Evolutionary conservation across 2,797 vertebrate genomes (phyloP), one percentile per base, ranked within the genome.

Genomic region (Sebastes umbrosus): DNA sequence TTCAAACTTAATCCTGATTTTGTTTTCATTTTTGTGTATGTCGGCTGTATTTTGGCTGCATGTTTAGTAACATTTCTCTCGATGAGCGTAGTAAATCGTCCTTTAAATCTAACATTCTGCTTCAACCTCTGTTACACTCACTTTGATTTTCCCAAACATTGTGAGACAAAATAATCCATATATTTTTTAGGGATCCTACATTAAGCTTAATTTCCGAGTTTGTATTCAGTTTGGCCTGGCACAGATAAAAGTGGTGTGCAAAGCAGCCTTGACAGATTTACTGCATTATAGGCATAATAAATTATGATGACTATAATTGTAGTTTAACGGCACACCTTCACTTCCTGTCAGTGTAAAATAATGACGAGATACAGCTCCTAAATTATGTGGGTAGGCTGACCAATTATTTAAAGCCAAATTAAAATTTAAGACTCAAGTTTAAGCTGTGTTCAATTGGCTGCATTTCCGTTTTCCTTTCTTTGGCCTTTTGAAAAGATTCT

Each of bases 261-360:
- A 29, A 60, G 27, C 24, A 71, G 60, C 32, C 24, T 5, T 60
- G 54, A 67, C 12, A 75, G 20, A 66, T 79, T 59, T 63, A 54
- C 43, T 74, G 80, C 8, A 46, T 39, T 36, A n/a, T 16, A 29
- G 31, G 25, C 14, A 29, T 27, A 43, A 66, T 83, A 77, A 69
- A 77, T 84, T 24, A 63, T 43, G 6, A 2, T 60, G 22, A 72
- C 80, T 77, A 65, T 60, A 59, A 80, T 64, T 72, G 62, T 65
- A 67, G n/a, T 67, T 67, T 60, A 69, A 64, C 52, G 22, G 39
- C 52, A 29, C 31, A 60, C 20, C 34, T 75, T 63, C 16, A 22
- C 31, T 64, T 78, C 69, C 58, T 68, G 36, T 75, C 63, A 34
- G 22, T 54, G 58, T 71, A 27, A 25, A 69, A 31, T 68, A 64